A percentile compares a stretch with the other conserved stretches of the same genome.
phyloP scores from a whole-genome alignment of 1,140 invertebrate species.

The Cydia amplana region DNA sequence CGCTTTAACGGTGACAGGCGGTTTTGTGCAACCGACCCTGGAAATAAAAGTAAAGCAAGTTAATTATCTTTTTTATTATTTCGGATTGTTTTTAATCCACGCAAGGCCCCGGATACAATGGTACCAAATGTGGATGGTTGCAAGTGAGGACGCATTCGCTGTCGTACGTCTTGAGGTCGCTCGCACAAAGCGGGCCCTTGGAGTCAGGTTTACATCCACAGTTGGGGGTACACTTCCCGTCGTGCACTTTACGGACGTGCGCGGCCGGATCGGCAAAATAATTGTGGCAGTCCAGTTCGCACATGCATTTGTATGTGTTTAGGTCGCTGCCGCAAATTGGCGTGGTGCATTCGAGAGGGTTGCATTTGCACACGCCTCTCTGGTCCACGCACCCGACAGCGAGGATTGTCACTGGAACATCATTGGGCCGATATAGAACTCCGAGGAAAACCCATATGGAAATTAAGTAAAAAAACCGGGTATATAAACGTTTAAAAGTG shows the following conservation, averaged over 20 bases:
- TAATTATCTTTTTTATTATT: neutral
- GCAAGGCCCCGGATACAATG: neutral
- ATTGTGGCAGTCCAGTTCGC: neutral
- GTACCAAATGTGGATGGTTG: neutral
- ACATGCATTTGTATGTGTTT: slow-evolving; percentile 3
- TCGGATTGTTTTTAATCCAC: neutral
- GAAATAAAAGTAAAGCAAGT: neutral
- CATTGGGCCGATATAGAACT: neutral
- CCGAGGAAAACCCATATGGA: neutral
- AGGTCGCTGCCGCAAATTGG: neutral
- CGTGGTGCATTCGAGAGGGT: neutral
- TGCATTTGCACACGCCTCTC: neutral
- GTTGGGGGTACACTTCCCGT: neutral
- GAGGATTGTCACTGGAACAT: neutral
- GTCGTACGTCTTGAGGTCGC: neutral
- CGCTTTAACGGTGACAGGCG: no score
- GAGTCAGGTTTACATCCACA: neutral
- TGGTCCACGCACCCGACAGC: neutral
- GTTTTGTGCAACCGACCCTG: no score
- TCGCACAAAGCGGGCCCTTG: neutral
- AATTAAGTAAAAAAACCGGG: no score
- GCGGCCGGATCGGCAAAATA: neutral
- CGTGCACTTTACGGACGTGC: neutral
- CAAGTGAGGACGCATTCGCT: neutral
- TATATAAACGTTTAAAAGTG: no score